A percentile compares a stretch with the other conserved stretches of the same genome.
These are phyloP conservation scores for Scaptomyza pallida DNA, from an alignment of 1,140 invertebrate genomes.

Conservation along the genomic window DNA sequence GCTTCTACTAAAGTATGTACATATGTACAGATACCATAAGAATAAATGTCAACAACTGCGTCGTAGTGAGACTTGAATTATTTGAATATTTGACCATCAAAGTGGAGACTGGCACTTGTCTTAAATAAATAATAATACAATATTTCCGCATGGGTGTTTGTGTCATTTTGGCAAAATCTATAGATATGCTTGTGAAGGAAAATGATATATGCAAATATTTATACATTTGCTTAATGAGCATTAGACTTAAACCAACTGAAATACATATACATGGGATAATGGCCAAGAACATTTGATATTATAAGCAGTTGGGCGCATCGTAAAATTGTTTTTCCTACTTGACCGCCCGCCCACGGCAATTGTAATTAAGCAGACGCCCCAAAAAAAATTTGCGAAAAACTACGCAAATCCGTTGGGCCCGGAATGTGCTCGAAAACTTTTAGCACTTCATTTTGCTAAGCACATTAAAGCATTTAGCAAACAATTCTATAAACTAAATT, in stretches of 20 bases:
- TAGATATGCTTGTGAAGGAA: constrained; percentile 34
- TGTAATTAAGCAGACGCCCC: constrained; percentile 62
- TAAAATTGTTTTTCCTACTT: constrained; percentile 72
- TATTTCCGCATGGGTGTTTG: constrained; percentile 62
- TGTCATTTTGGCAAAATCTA: constrained; percentile 20
- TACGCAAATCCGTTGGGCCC: constrained; percentile 58
- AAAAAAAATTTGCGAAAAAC: constrained; percentile 36
- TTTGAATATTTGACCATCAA: constrained; percentile 18
- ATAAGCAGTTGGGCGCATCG: constrained; percentile 69
- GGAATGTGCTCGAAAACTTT: constrained; percentile 49
- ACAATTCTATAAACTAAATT: constrained; percentile 34
- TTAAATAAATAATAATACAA: constrained; percentile 72
- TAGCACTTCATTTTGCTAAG: constrained; percentile 59
- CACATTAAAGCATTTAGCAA: constrained; percentile 15
- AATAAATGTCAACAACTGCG: constrained; percentile 35
- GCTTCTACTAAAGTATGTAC: neutral
- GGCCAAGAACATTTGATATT: constrained; percentile 67
- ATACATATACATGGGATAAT: constrained; percentile 45
- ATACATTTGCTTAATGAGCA: constrained; percentile 37
- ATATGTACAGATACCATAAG: neutral
- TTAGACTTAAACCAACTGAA: constrained; percentile 34
- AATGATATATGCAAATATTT: neutral
- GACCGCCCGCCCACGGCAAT: constrained; percentile 44
- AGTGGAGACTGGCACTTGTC: constrained; percentile 49
- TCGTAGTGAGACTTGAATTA: constrained; percentile 14